Base-by-base conservation (phyloP, 37 sponge, comb jelly and placozoan genomes). In the Axinella damicornis region DNA sequence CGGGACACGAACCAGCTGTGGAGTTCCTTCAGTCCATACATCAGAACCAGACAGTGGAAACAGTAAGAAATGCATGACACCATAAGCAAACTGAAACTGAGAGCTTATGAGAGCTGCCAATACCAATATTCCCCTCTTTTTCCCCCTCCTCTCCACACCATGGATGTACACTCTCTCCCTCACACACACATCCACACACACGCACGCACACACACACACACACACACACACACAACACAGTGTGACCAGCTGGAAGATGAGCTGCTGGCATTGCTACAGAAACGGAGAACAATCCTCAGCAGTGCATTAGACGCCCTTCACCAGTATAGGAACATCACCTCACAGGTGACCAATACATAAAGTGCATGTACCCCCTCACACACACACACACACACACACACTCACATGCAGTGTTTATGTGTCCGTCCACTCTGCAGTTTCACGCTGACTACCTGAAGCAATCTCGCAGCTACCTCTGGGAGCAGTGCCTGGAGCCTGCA, bases 231-330 rank as follows among this genome's bases (percentile, higher is more conserved):
- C 13, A n/a, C 35, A 17, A 61, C 19, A 19, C 61, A 91, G 88
- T 92, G 94, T 83, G 68, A 87, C 57, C 85, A 88, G 69, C 65
- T 90, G 81, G 93, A 96, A 39, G 87, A 87, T 38, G 96, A 96
- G 56, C 83, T 96, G 40, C 35, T 84, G 4, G 71, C 64, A 12
- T 60, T 89, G 60, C 71, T 96, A 55, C 74, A 73, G 77, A 78
- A 79, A 20, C 66, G 91, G 53, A 77, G 96, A 14, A 38, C 58
- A 11, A 68, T 91, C 0, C 84, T 96, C 58, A 80, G 30, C 65
- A 57, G 31, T 54, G 85, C 88, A 17, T 73, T 96, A 16, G 94
- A 92, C 39, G 88, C 91, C 24, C 78, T 96, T 16, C 70, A 75
- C 27, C 85, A 87, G 40, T 96, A 96, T 69, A 63, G 83, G 41